Base-by-base conservation (phyloP, 2,113 vertebrate species). In the Poecilia latipinna region DNA sequence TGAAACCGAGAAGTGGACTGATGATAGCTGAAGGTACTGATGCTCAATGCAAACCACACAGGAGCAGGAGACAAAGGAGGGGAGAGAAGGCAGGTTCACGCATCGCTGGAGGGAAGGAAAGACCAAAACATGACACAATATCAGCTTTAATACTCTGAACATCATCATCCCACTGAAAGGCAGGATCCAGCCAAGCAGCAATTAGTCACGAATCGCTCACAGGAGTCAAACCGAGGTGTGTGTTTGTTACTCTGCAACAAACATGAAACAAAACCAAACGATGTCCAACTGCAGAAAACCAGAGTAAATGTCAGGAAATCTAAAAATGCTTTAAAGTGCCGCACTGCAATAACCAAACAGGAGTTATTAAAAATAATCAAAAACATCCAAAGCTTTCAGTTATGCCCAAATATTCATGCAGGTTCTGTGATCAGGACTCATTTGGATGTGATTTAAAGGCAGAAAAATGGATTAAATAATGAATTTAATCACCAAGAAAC, bases 21-120 rank as follows among this genome's bases (percentile, higher is more conserved):
- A 61, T 48, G 48, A 72, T 35, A 42, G 54, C 7, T 60, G 60
- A 61, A 37, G 61, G 74, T 37, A 37, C 11, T 11, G 35, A 37
- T 11, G 68, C 73, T 64, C 69, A 44, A 39, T 77, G 65, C 26
- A 64, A 71, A 72, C 51, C 28, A 51, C 48, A 12, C 35, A 57
- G 5, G 78, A 81, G 83, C 17, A 39, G 77, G 73, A 87, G 87
- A 89, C 83, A 86, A 85, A 88, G 68, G 72, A 88, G 67, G 61
- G 65, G 48, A 63, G 71, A 37, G 82, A 86, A 86, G 80, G 83
- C 67, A 35, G 73, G 84, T 61, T 64, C 84, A 78, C 17, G 75
- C 85, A 79, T 75, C 80, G 29, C 63, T 83, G 88, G 60, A 77
- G 72, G 74, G 75, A 88, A 79, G 68, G 77, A 80, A 70, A 80